Conservation (phyloP, 2,888 invertebrate species). For the Metellina segmentata region DNA sequence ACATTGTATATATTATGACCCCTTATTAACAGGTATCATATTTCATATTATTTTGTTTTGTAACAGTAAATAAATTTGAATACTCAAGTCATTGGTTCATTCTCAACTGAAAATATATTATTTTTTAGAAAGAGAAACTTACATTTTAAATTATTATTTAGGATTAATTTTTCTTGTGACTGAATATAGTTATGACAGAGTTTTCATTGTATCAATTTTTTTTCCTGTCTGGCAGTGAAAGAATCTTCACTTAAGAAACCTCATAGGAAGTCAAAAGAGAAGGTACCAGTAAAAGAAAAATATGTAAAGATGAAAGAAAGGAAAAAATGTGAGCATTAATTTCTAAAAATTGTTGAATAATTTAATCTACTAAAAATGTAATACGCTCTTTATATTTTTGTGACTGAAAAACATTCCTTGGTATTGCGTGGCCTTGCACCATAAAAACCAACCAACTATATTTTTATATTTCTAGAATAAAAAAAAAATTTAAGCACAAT, state of each 20-base stretch:
- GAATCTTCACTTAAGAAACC: slow-evolving; percentile 3
- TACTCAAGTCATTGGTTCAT: no score
- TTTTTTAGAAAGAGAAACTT: no score
- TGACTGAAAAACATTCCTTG: background rate
- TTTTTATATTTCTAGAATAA: no score
- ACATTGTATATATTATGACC: no score
- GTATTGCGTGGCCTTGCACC: no score
- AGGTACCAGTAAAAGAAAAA: background rate
- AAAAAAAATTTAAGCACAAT: no score
- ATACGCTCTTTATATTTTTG: slow-evolving; percentile 10
- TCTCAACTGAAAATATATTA: no score
- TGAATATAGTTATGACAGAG: background rate
- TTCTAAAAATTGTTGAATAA: background rate
- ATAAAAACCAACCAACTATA: no score
- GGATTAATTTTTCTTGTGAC: background rate
- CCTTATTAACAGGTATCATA: no score
- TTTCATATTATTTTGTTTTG: no score
- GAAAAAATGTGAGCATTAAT: slow-evolving; percentile 22
- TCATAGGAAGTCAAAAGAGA: slow-evolving; percentile 19
- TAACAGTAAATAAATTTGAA: no score
- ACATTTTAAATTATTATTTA: background rate
- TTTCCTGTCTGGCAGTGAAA: background rate
- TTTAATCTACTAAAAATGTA: background rate
- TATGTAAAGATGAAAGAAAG: slow-evolving; percentile 7
- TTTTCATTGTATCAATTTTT: background rate